phyloP scores from a whole-genome alignment of 2,113 vertebrate species.

The Cephalopholis sonnerati region DNA sequence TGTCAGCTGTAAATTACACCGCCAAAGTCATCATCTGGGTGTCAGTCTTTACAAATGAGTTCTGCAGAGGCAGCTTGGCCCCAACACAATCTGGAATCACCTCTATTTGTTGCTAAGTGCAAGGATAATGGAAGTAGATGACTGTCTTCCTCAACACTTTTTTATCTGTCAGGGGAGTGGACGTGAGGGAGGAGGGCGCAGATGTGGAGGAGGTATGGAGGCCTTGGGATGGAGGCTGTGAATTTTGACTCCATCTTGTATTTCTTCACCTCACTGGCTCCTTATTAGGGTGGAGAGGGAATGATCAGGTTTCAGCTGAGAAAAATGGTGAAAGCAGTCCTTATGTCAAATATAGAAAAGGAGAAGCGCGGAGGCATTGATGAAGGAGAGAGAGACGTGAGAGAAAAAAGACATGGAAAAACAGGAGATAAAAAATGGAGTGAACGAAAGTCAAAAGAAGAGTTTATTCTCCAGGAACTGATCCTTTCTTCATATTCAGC shows the following conservation, averaged over 20 bases:
- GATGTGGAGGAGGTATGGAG: conserved; percentile 1
- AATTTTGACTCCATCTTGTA: conserved; percentile 23
- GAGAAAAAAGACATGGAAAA: background rate
- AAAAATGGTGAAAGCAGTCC: background rate
- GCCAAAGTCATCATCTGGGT: conserved; percentile 41
- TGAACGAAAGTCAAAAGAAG: background rate
- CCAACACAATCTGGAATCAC: conserved; percentile 35
- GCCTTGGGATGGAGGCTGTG: background rate
- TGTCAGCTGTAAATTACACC: conserved; percentile 56
- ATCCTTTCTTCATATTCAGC: background rate
- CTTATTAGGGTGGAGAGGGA: conserved; percentile 5
- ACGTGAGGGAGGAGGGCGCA: background rate
- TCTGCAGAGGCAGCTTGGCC: conserved; percentile 34
- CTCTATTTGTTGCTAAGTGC: conserved; percentile 50
- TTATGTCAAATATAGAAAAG: conserved; percentile 10
- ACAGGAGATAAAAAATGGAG: background rate
- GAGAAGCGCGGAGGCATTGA: background rate
- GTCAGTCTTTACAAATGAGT: conserved; percentile 58
- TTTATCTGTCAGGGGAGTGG: background rate
- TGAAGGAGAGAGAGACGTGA: background rate
- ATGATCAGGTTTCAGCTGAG: background rate
- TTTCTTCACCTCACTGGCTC: conserved; percentile 9
- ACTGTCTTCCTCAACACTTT: conserved; percentile 8
- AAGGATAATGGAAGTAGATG: conserved; percentile 52
- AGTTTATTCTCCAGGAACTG: background rate